Evolutionary conservation across 2,113 vertebrate genomes (phyloP).

Genomic region (Heteronetta atricapilla): DNA sequence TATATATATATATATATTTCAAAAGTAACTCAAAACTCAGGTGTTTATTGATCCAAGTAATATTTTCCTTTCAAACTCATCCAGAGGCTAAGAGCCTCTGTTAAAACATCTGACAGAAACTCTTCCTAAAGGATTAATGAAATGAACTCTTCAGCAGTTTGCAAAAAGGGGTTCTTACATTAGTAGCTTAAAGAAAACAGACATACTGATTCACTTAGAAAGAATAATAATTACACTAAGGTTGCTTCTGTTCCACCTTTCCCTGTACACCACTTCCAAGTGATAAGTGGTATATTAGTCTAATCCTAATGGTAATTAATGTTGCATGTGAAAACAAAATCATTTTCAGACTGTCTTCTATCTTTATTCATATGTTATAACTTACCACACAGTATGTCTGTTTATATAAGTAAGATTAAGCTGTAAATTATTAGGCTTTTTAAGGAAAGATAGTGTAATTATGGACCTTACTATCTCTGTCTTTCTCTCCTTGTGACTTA

Average conservation of each 20-base stretch:
- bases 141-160: slow-evolving; percentile 60
- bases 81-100: slow-evolving; percentile 23
- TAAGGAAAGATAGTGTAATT: background rate
- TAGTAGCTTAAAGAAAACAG: slow-evolving; percentile 55
- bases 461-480: background rate
- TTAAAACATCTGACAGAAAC: slow-evolving; percentile 58
- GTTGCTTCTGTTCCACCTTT: slow-evolving; percentile 3
- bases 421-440: background rate
- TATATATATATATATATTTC: background rate
- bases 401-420: background rate
- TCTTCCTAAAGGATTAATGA: slow-evolving; percentile 66
- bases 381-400: background rate
- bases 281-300: background rate
- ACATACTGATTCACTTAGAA: slow-evolving; percentile 5
- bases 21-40: slow-evolving; percentile 44
- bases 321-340: slow-evolving; percentile 8
- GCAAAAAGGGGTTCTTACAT: slow-evolving; percentile 47
- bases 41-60: slow-evolving; percentile 70
- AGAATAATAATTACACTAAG: slow-evolving; percentile 41
- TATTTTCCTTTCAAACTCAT: slow-evolving; percentile 61
- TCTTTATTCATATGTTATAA: background rate
- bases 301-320: slow-evolving; percentile 42
- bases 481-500: background rate
- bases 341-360: background rate
- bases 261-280: background rate